These are phyloP conservation scores for Noctilio leporinus DNA, from an alignment of 2,113 vertebrate species.

Conservation along the genomic window DNA sequence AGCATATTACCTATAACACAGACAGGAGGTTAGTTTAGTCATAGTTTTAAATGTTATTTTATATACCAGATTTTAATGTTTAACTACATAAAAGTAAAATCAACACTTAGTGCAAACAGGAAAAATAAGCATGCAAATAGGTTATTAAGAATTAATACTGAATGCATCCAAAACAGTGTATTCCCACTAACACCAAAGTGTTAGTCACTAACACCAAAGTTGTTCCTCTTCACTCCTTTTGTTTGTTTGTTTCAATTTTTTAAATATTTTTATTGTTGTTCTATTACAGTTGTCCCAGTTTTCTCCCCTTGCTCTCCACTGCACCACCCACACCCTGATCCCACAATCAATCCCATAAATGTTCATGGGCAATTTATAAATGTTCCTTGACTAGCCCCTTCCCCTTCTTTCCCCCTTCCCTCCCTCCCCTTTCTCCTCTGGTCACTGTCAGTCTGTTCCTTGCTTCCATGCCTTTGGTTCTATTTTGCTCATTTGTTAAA, in stretches of 20 bases:
- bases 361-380: too few species aligned
- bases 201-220: background rate
- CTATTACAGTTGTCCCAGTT: too few species aligned
- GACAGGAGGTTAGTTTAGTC: background rate
- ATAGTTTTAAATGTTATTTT: background rate
- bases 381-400: too few species aligned
- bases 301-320: too few species aligned
- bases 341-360: too few species aligned
- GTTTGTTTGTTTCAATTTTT: too few species aligned
- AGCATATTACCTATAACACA: background rate
- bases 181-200: background rate
- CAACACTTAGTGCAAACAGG: background rate
- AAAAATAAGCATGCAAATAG: background rate
- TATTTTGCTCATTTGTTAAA: background rate
- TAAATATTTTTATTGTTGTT: too few species aligned
- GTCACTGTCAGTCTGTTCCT: too few species aligned
- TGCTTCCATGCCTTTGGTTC: too few species aligned
- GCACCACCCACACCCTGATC: too few species aligned
- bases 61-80: background rate
- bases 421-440: too few species aligned
- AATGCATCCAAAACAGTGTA: background rate
- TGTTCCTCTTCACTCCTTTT: background rate
- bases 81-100: slow-evolving; percentile 1
- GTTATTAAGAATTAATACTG: background rate
- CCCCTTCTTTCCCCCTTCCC: too few species aligned